Base-by-base conservation (phyloP, 1,140 invertebrate species). In the Drosophila parvula region DNA sequence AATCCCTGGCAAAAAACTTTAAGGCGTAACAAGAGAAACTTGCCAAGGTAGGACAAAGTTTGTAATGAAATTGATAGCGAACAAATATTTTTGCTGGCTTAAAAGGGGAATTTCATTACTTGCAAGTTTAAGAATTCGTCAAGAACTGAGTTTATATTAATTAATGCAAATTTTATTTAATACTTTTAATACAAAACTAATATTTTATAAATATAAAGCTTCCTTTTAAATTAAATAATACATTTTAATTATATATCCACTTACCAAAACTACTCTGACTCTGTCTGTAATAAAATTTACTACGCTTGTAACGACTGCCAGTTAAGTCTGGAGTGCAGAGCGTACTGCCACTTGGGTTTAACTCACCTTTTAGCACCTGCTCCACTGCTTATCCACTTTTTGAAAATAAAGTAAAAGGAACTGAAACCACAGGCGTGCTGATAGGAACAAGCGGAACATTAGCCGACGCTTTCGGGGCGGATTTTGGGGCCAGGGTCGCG, bases 401-500 rank as follows among this genome's bases (percentile, higher is more conserved):
- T 14, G 8, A 14, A 53, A n/a, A 5, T 7, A 7, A 36, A 18
- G 8, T 6, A 22, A 12, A 22, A 22, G 22, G 8, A 14, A 0
- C 12, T 5, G 1, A 53, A 53, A 14, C 16, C 32, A 5, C 50
- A 36, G 50, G 32, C 50, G 32, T 53, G 50, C 57, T 30, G 28
- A 50, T 30, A 55, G 45, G 57, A 79, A 79, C 77, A 81, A 81
- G 62, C 50, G 50, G 53, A 60, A 44, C 79, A 81, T 81, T 81
- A 74, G 79, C 58, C 58, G 68, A n/a, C 79, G 67, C 55, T 74
- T 76, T 67, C 8, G 50, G 28, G 50, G 51, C 34, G 51, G 62
- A 27, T 76, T 76, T 76, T 67, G 53, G 59, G 65, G 76, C 58
- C 76, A 79, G 59, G 78, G 79, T 48, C 82, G 47, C 62, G 73